phyloP scores from a whole-genome alignment of 2,113 vertebrate genomes.

The Elephantulus edwardii region DNA sequence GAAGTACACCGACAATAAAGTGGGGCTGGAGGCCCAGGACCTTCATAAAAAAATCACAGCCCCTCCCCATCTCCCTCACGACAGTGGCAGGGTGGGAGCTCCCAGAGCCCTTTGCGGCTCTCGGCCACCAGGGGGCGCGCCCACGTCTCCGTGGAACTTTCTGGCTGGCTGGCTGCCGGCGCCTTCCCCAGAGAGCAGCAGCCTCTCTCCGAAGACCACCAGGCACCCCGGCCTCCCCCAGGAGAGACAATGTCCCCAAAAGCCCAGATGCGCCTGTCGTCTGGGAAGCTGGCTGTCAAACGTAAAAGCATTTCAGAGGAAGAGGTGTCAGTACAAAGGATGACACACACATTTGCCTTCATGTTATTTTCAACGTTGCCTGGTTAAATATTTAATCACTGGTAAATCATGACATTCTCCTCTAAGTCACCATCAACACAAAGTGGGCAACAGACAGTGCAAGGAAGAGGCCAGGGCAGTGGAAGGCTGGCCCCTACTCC shows the following conservation, averaged over 20 bases:
- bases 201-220: background rate
- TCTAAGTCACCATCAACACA: slow-evolving; percentile 58
- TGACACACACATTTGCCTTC: slow-evolving; percentile 23
- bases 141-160: background rate
- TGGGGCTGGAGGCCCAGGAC: background rate
- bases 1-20: background rate
- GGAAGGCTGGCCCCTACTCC: background rate
- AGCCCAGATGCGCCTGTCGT: background rate
- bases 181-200: background rate
- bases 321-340: slow-evolving; percentile 36
- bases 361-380: accelerated
- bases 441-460: slow-evolving; percentile 28
- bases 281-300: slow-evolving; percentile 27
- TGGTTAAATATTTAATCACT: slow-evolving; percentile 41
- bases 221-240: background rate
- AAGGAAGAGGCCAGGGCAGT: background rate
- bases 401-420: background rate
- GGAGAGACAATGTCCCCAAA: slow-evolving; percentile 37
- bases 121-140: slow-evolving; percentile 49
- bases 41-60: background rate
- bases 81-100: accelerated
- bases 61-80: background rate
- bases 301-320: slow-evolving; percentile 60
- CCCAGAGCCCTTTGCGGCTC: background rate
- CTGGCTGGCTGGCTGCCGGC: accelerated